These are phyloP conservation scores for Yponomeuta cagnagella DNA, from an alignment of 2,888 invertebrate genomes.

Conservation along the genomic window DNA sequence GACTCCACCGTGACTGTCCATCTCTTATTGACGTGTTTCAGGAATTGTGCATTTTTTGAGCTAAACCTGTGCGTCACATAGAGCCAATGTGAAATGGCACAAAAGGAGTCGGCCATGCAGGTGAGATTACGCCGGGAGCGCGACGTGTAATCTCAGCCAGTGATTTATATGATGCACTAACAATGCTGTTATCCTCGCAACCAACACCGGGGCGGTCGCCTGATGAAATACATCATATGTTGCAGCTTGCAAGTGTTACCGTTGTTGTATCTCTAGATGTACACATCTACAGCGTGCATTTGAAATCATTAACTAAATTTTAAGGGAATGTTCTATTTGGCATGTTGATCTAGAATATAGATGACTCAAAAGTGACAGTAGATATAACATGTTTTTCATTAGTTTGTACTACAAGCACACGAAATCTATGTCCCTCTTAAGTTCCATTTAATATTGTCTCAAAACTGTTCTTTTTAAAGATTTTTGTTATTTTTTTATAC, in stretches of 20 bases:
- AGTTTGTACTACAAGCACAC: no score
- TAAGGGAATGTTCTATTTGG: no score
- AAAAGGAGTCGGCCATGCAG: slow-evolving; percentile 22
- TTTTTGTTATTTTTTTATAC: no score
- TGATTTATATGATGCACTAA: slow-evolving; percentile 37
- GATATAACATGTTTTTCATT: no score
- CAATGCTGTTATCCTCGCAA: slow-evolving; percentile 8
- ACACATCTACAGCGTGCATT: neutral
- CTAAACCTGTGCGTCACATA: no score
- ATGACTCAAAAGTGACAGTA: no score
- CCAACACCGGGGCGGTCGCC: slow-evolving; percentile 6
- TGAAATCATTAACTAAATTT: neutral
- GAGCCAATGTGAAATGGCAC: neutral
- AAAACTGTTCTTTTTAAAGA: no score
- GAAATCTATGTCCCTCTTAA: no score
- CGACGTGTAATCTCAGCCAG: slow-evolving; percentile 37
- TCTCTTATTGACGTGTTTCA: no score
- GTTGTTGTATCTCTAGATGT: neutral
- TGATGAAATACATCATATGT: slow-evolving; percentile 12
- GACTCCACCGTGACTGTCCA: neutral
- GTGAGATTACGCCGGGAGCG: slow-evolving; percentile 23
- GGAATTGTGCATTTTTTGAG: no score
- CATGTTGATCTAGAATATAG: no score
- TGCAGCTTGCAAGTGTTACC: slow-evolving; percentile 4
- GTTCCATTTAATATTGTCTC: no score